Conservation (phyloP, 2,113 vertebrate genomes). For the Rhinoderma darwinii region DNA sequence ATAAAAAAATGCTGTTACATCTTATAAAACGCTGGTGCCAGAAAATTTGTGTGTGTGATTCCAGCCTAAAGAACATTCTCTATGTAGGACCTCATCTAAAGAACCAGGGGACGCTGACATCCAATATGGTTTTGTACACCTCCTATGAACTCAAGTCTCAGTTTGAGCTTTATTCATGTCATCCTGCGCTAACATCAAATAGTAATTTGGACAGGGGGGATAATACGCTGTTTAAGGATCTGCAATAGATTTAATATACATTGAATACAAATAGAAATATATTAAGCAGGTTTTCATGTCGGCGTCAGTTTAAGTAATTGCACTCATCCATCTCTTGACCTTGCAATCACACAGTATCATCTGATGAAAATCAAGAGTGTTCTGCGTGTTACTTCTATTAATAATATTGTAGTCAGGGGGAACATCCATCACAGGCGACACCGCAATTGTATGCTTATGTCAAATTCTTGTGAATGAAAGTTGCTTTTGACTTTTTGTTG, state of each 20-base stretch:
- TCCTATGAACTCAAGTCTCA: neutral
- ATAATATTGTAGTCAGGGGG: constrained; percentile 16
- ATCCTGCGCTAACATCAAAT: neutral
- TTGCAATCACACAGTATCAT: constrained; percentile 31
- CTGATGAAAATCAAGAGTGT: constrained; percentile 34
- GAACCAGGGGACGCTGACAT: neutral
- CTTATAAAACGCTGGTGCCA: too few relatives aligned
- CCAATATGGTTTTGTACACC: neutral
- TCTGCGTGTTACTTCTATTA: constrained; percentile 36
- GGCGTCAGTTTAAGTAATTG: constrained; percentile 17
- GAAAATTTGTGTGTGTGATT: too few relatives aligned
- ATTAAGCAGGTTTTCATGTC: neutral
- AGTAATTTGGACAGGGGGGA: neutral
- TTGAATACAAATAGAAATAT: constrained; percentile 11
- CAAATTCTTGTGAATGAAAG: neutral
- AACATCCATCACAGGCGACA: constrained; percentile 26
- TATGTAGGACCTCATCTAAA: neutral
- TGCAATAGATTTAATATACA: constrained; percentile 1
- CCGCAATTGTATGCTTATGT: neutral
- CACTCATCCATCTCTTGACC: constrained; percentile 34
- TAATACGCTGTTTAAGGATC: neutral
- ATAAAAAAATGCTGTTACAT: too few relatives aligned
- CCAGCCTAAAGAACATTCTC: too few relatives aligned
- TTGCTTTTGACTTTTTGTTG: neutral
- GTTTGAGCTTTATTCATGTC: neutral